Percentiles rank a stretch among this genome's conserved stretches.
phyloP scores from a whole-genome alignment of 2,113 vertebrate species.

The Taxidea taxus region DNA sequence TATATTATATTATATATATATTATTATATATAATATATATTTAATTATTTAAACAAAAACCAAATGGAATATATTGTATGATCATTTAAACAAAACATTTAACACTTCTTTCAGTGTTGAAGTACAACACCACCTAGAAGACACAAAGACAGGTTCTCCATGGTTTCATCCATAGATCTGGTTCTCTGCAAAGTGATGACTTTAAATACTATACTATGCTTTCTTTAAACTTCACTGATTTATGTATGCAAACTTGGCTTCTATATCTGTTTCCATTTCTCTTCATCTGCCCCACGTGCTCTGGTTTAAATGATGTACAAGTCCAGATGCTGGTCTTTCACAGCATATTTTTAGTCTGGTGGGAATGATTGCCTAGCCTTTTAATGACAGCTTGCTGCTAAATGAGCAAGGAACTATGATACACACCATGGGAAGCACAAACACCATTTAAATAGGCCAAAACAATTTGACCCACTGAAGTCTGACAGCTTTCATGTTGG shows the following conservation, averaged over 20 bases:
- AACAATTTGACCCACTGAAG: background rate
- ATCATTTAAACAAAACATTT: background rate
- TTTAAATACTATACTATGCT: background rate
- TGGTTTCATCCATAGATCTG: background rate
- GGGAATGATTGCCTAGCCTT: background rate
- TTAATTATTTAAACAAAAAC: background rate
- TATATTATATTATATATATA: no score
- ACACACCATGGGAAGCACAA: background rate
- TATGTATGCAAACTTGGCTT: background rate
- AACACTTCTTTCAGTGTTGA: background rate
- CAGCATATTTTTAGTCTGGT: background rate
- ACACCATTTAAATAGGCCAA: background rate
- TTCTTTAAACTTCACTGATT: background rate
- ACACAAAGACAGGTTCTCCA: background rate
- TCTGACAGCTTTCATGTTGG: background rate
- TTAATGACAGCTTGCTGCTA: conserved; percentile 11
- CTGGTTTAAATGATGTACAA: conserved; percentile 6
- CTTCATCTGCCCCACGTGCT: background rate
- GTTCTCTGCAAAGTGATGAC: background rate
- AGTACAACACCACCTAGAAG: background rate
- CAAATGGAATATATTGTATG: background rate
- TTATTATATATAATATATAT: no score
- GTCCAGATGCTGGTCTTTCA: background rate
- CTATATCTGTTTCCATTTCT: background rate
- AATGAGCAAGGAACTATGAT: background rate